Percentiles rank a stretch among this genome's conserved stretches.
Conservation (phyloP, 2,113 vertebrate species). For the Periophthalmodon schlosseri region DNA sequence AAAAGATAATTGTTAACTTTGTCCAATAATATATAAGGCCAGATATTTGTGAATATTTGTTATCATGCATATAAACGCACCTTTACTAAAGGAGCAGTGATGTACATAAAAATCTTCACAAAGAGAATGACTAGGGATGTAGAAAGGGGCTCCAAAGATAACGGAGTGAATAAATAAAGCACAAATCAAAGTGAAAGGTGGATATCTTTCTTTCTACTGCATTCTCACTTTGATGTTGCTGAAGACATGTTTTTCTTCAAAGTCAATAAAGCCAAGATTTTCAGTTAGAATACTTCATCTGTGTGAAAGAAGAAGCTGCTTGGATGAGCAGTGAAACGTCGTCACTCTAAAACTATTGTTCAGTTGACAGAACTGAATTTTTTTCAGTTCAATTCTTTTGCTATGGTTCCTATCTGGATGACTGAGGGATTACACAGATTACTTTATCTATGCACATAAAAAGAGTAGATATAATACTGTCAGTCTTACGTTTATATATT, state of each 20-base stretch:
- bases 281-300: background rate
- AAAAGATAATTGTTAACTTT: no score
- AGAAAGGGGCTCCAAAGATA: background rate
- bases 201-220: constrained; percentile 23
- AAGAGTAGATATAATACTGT: background rate
- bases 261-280: constrained; percentile 30
- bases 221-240: constrained; percentile 49
- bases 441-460: constrained; percentile 18
- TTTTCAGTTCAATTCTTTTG: no score
- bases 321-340: no score
- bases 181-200: constrained; percentile 41
- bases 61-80: background rate
- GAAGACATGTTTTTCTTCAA: constrained; percentile 45
- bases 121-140: background rate
- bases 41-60: no score
- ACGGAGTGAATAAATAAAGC: constrained; percentile 12
- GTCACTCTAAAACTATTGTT: no score
- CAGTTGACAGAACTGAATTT: no score
- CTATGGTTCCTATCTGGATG: no score
- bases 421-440: no score
- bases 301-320: no score
- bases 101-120: constrained; percentile 7
- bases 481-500: background rate
- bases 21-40: no score
- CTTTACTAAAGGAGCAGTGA: background rate